Percentiles rank a stretch among this genome's conserved stretches.
phyloP scores from a whole-genome alignment of 2,797 vertebrate genomes.

The Phrynocephalus guinanensis region DNA sequence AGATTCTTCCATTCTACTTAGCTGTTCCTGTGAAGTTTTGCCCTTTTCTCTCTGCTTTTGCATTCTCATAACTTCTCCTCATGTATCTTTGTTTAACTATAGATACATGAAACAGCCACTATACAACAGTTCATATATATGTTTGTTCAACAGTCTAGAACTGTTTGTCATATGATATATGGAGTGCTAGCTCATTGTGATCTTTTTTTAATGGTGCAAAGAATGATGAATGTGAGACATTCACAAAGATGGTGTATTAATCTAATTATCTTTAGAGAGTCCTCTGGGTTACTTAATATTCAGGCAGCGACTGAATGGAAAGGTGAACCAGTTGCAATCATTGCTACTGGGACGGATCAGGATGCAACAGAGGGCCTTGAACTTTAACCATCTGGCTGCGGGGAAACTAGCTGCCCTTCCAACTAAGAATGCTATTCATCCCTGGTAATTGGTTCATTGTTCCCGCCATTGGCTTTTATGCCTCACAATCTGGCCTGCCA shows the following conservation, averaged over 20 bases:
- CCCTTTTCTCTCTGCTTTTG: background rate
- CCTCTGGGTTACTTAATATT: constrained; percentile 44
- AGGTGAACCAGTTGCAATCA: constrained; percentile 59
- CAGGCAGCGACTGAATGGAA: background rate
- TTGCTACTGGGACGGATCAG: constrained; percentile 63
- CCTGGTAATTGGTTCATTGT: constrained; percentile 60
- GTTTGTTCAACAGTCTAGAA: background rate
- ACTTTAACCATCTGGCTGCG: constrained; percentile 67
- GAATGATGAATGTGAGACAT: constrained; percentile 28
- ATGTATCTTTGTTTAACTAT: background rate
- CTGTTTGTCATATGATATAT: background rate
- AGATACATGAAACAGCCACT: background rate
- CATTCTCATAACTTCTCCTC: background rate
- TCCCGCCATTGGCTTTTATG: constrained; percentile 57
- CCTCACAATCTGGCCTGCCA: constrained; percentile 44
- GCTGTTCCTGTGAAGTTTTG: background rate
- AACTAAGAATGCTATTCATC: constrained; percentile 65
- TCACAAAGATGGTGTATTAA: constrained; percentile 31
- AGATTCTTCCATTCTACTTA: background rate
- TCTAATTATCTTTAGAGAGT: constrained; percentile 52
- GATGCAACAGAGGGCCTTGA: constrained; percentile 66
- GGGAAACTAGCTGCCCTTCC: constrained; percentile 69
- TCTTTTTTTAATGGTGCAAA: constrained; percentile 1
- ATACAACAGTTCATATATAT: background rate
- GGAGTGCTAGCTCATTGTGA: background rate